phyloP scores from a whole-genome alignment of 2,888 invertebrate genomes.

The Anodontia alba region DNA sequence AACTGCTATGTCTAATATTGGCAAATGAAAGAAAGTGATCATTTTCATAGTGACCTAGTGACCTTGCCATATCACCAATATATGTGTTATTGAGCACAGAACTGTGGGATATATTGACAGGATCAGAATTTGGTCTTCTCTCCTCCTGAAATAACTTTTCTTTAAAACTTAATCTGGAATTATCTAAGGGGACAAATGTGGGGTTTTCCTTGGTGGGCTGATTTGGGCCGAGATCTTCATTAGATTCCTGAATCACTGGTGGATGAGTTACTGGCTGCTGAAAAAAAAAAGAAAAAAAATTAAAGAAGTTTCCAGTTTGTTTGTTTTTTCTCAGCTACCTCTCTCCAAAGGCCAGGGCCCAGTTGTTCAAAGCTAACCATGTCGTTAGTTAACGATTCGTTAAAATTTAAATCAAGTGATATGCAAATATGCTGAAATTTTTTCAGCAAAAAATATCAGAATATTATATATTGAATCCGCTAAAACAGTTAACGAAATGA shows the following conservation, averaged over 20 bases:
- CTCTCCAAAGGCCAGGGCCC: too few species aligned
- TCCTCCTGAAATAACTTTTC: not conserved
- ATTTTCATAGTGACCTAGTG: constrained; percentile 59
- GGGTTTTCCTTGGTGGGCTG: constrained; percentile 6
- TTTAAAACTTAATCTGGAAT: not conserved
- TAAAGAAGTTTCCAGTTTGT: too few species aligned
- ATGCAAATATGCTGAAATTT: too few species aligned
- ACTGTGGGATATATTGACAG: constrained; percentile 55
- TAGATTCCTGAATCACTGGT: constrained; percentile 17
- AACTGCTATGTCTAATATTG: constrained; percentile 64
- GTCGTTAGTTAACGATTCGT: too few species aligned
- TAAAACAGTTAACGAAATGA: too few species aligned
- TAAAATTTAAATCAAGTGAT: too few species aligned
- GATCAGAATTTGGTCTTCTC: constrained; percentile 54
- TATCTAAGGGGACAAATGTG: not conserved
- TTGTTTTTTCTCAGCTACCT: too few species aligned
- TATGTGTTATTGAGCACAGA: constrained; percentile 50
- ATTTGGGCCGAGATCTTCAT: not conserved
- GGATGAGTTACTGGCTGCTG: not conserved
- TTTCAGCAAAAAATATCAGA: too few species aligned
- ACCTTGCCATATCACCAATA: constrained; percentile 55
- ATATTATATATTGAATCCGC: too few species aligned
- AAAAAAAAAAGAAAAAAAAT: not conserved
- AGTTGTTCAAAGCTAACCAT: too few species aligned
- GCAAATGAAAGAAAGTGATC: constrained; percentile 53